Evolutionary conservation across 2,113 vertebrate species (phyloP).

Genomic region (Orthochromis malagaraziensis): DNA sequence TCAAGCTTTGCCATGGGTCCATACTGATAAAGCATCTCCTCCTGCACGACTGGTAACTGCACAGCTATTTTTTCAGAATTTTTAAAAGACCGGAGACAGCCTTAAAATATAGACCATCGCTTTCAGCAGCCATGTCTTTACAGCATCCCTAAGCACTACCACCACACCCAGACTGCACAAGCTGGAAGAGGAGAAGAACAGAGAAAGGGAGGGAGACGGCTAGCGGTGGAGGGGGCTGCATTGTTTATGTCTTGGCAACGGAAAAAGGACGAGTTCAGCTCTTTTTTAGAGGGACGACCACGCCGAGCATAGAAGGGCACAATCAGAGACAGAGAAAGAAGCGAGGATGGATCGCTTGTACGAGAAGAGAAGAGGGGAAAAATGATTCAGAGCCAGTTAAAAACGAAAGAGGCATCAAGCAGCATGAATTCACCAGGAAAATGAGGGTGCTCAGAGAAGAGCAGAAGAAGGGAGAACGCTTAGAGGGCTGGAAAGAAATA

Average conservation of each 20-base stretch:
- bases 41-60: neutral
- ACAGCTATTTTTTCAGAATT: neutral
- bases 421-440: neutral
- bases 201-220: neutral
- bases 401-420: neutral
- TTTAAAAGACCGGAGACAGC: neutral
- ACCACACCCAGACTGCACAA: conserved; percentile 59
- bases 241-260: conserved; percentile 58
- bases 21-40: conserved; percentile 34
- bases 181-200: neutral
- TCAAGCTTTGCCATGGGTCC: neutral
- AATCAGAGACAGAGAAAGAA: neutral
- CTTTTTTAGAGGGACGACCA: conserved; percentile 29
- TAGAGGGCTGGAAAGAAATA: neutral
- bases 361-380: neutral
- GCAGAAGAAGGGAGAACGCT: neutral
- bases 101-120: neutral
- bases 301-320: neutral
- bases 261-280: conserved; percentile 55
- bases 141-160: conserved; percentile 15
- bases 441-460: neutral
- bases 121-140: conserved; percentile 12
- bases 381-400: neutral
- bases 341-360: neutral
- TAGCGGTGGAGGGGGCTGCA: conserved; percentile 6